Base-by-base conservation (phyloP, 2,113 vertebrate genomes). In the Myotis yumanensis region DNA sequence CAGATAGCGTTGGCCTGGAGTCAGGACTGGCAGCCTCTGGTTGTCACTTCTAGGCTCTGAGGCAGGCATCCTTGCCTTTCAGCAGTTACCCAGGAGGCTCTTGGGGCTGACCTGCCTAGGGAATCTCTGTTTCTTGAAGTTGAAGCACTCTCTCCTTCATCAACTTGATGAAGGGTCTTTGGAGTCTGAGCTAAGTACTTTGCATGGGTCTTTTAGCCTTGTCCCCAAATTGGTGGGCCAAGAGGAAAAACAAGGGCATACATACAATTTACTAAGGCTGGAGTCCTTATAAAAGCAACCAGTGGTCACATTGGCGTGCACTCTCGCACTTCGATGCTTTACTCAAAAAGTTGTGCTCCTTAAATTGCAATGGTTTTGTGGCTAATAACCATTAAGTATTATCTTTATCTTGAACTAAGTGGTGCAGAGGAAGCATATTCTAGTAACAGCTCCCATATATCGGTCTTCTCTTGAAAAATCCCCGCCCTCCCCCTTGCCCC, bases 391-490 rank as follows among this genome's bases (percentile, higher is more conserved):
- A 37, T 51, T 80, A 93, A 43, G 17, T 52, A 79, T 40, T 82
- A 68, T n/a, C 16, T 72, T 64, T 71, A 25, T 54, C 37, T 9
- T 9, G 40, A 48, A n/a, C 4, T 75, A 35, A 75, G 32, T 64
- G 10, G 7, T 90, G 4, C 0, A 0, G 51, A 73, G 54, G 22
- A 92, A 76, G 54, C 68, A 20, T 25, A 32, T 92, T 90, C 77
- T 75, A 84, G 23, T 30, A 54, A 25, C 1, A 94, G 46, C 51
- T 32, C 79, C 25, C 14, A 15, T n/a, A 2, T 22, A 37, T 80
- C 43, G 15, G 2, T 85, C 23, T 84, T 86, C 40, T 83, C 12
- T 52, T 75, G 64, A 57, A 80, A 97, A 96, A 64, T 48, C 68
- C 37, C 75, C 62, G 11, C 32, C 83, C 72, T 28, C 57, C 46